These are phyloP conservation scores for Sarcophaga rosellei DNA, from an alignment of 2,888 invertebrate genomes.

Conservation along the genomic window DNA sequence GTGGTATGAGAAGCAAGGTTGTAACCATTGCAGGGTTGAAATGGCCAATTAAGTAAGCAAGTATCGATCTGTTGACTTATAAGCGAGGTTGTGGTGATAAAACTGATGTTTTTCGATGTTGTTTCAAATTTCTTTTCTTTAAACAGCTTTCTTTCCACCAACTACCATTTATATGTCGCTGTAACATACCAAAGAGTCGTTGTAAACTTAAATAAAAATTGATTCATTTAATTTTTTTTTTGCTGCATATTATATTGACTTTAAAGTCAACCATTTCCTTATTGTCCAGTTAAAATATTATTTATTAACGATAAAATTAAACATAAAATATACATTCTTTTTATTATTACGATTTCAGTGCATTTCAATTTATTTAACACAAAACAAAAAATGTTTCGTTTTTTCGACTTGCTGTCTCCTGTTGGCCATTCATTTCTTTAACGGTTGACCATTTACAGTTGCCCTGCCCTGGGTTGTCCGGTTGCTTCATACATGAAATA, in stretches of 20 bases:
- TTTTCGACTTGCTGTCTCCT: neutral
- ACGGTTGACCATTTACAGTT: constrained; percentile 16
- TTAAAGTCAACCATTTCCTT: neutral
- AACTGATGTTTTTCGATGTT: too few relatives aligned
- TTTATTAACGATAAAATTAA: neutral
- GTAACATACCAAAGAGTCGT: too few relatives aligned
- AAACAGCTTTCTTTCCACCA: too few relatives aligned
- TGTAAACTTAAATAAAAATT: neutral
- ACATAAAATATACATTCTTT: neutral
- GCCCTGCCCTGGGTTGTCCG: neutral
- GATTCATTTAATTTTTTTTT: neutral
- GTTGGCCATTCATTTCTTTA: constrained; percentile 22
- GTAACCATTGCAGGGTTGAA: too few relatives aligned
- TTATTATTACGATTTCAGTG: neutral
- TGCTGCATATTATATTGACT: neutral
- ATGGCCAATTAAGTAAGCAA: too few relatives aligned
- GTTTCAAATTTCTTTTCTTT: too few relatives aligned
- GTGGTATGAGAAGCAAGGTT: too few relatives aligned
- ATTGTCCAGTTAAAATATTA: neutral
- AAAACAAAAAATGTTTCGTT: neutral
- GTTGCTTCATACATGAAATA: constrained; percentile 39
- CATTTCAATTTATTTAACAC: neutral
- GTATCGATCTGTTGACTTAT: too few relatives aligned
- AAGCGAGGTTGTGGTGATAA: too few relatives aligned
- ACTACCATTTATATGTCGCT: too few relatives aligned